Base-by-base conservation (phyloP, 2,797 vertebrate species). In the Danio tinwini region DNA sequence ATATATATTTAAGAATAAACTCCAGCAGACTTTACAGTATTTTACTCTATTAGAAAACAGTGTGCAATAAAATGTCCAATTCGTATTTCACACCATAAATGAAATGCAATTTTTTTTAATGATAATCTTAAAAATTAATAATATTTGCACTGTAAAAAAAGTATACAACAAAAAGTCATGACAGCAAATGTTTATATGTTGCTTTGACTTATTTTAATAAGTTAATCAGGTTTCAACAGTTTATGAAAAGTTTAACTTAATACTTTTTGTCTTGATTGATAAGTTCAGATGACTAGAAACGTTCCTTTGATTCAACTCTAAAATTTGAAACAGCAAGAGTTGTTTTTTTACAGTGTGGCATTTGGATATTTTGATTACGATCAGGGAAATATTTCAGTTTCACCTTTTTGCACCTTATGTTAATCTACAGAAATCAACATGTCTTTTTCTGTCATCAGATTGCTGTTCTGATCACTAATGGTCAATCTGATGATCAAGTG, bases 391-490 rank as follows among this genome's bases (percentile, higher is more conserved):
- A 6, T 49, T 16, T 49, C 44, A 16, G 6, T 49, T 16, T 49
- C 44, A 16, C 0, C 2, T 13, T 50, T 37, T 50, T 50, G 9
- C 14, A 45, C 73, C 68, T 53, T 42, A 7, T 13, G 29, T 29
- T 29, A 1, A 29, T 29, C 29, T 29, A 37, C 6, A 55, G 37
- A 40, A 62, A 47, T 12, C 29, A 21, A 21, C 45, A 9, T 67
- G 53, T 59, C 52, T 11, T 13, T 21, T 21, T 80, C 7, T 68
- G 44, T 10, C 83, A 77, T 61, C 87, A 97, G 96, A 93, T 95
- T 40, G 85, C 91, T 4, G 82, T 97, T 73, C 85, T 97, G 87
- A 90, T 97, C 86, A 95, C 93, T 0, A 94, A 94, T 5, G 95
- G 93, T 12, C 95, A 87, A 59, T 96, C 96, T 0, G 80, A 92